Evolutionary conservation across 2,797 vertebrate genomes (phyloP), one percentile per base, ranked within the genome.

Genomic region (Paramormyrops hopkinsi): DNA sequence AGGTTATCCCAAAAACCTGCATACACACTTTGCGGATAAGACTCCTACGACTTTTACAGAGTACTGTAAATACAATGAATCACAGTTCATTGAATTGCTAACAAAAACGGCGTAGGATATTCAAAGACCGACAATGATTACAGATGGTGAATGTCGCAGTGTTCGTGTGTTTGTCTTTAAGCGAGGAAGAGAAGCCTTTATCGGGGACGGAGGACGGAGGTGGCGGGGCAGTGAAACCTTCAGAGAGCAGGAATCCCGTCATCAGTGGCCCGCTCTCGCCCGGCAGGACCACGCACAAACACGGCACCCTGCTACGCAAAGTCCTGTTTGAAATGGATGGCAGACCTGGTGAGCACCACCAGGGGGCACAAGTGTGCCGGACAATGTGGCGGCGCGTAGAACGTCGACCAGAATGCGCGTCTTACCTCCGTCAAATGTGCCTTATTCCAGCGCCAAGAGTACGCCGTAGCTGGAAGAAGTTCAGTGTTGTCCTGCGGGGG

Each of bases 401-500:
- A 11, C 8, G 62, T 69, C 2, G 9, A 17, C 29, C 33, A n/a
- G 29, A 29, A 17, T 25, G 12, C 12, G 54, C 1, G 25, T 65
- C 33, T 54, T 62, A 48, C 83, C 44, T 2, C 79, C 41, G 9
- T 85, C 4, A 44, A 17, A 41, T 25, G n/a, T 82, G 19, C 54
- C 22, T 90, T 88, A 91, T 88, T 93, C n/a, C 90, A 99, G 98
- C 98, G 22, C 98, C 98, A 3, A 96, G 97, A 94, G 98, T 98
- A 93, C 97, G 98, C 62, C 96, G 98, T 91, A 98, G 98, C 86
- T 99, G 98, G 98, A 99, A 99, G 96, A 98, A 99, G 94, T 99
- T 99, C 95, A 98, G 99, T 88, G 98, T 97, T 4, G 98, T 99
- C 92, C 96, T 99, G 91, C 99, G 98, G 94, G 98, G 98, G 92